Evolutionary conservation across 2,888 invertebrate genomes (phyloP), one percentile per base, ranked within the genome.

Genomic region (Meghimatium bilineatum): DNA sequence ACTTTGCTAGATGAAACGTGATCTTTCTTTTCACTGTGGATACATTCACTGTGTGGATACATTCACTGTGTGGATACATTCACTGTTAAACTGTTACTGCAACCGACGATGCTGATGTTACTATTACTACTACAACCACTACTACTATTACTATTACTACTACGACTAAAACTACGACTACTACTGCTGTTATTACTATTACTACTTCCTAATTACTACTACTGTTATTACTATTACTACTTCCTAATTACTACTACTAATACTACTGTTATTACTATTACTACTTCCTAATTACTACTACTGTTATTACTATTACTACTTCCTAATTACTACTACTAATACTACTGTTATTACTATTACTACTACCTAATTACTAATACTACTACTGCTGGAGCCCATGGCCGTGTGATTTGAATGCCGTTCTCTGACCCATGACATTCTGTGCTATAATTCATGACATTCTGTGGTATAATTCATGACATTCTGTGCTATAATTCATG

Each of bases 211-310:
- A n/a, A n/a, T n/a, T n/a, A 36, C 69, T 17, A 36, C 69, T 17
- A 23, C 69, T 34, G 23, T 23, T 69, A 36, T 36, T 36, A 38
- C 71, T 71, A 26, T 23, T 71, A 26, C 71, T 38, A 38, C 38
- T 20, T 26, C 14, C 71, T 38, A 38, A 10, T 36, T 29, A 20
- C 32, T 29, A 56, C 56, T 77, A 77, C 77, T 32, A 77, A 60
- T 60, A 77, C 77, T 77, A 60, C 77, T 77, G 1, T 56, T 77
- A 12, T 63, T 77, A 60, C 77, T 32, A 60, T 56, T 60, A 56
- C 76, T 76, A 76, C 77, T 60, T 20, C 56, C 17, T 20, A 3
- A 56, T 20, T 56, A 17, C 56, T 56, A 56, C 56, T 56, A 12
- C 56, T 56, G 20, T 20, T 23, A 56, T 20, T 56, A 56, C 56